Conservation (phyloP, 2,113 vertebrate species). For the Castor canadensis region DNA sequence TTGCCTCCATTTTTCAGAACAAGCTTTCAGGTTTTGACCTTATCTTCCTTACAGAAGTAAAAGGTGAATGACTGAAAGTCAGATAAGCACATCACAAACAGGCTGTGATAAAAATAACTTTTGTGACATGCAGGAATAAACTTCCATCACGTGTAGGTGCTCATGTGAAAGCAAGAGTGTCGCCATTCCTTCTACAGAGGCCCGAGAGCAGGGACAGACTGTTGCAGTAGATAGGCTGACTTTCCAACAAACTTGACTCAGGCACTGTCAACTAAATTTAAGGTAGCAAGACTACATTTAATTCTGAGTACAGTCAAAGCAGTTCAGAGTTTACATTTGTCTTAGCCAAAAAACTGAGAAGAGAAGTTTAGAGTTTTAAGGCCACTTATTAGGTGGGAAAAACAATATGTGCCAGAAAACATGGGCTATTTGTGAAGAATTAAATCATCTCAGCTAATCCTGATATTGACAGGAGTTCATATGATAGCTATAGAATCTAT, state of each 20-base stretch:
- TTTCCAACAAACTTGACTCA: not conserved
- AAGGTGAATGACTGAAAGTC: not conserved
- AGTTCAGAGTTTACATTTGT: too few relatives aligned
- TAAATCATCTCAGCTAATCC: not conserved
- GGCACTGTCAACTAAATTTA: not conserved
- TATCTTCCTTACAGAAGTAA: not conserved
- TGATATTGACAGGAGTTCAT: not conserved
- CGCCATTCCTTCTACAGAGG: rapidly evolving
- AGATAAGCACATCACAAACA: not conserved
- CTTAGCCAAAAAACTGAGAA: too few relatives aligned
- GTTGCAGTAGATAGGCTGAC: rapidly evolving
- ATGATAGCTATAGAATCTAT: not conserved
- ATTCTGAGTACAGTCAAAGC: not conserved
- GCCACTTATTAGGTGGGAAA: not conserved
- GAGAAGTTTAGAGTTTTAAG: slow-evolving; percentile 4
- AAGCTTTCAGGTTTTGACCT: not conserved
- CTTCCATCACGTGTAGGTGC: not conserved
- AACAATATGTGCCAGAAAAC: not conserved
- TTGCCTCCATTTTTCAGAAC: not conserved
- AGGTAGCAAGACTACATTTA: not conserved
- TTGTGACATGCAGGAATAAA: not conserved
- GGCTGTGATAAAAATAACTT: not conserved
- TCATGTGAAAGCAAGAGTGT: not conserved
- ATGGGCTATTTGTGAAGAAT: not conserved
- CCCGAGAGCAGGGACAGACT: rapidly evolving